These are phyloP conservation scores for Anastrepha obliqua DNA, from an alignment of 1,140 invertebrate species.

Conservation along the genomic window DNA sequence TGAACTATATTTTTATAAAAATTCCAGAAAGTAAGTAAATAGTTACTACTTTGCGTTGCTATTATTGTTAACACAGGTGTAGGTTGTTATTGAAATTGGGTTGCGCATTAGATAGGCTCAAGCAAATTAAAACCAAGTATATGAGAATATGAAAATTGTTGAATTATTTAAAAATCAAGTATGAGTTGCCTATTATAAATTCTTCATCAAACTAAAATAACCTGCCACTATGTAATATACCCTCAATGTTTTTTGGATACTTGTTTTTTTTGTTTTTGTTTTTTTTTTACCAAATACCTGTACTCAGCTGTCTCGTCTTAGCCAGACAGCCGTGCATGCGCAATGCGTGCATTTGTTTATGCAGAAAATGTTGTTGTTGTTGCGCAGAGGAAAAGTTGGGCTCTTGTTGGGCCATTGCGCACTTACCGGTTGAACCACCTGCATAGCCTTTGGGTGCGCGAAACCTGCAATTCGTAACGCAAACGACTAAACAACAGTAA, in stretches of 20 bases:
- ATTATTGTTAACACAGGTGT: too few species aligned
- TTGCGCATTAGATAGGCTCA: too few species aligned
- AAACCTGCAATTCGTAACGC: not conserved
- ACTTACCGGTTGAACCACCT: constrained; percentile 54
- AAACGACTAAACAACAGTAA: constrained; percentile 8
- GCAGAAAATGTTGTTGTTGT: not conserved
- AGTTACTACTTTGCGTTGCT: too few species aligned
- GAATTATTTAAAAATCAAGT: not conserved
- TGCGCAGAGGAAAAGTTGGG: not conserved
- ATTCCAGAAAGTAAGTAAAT: too few species aligned
- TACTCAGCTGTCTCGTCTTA: constrained; percentile 14
- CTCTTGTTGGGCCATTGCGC: not conserved
- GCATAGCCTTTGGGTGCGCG: constrained; percentile 57
- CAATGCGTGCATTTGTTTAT: constrained; percentile 18
- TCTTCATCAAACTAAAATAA: not conserved
- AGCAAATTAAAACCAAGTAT: not conserved
- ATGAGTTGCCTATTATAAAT: not conserved
- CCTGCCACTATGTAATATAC: not conserved
- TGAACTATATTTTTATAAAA: too few species aligned
- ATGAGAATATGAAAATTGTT: not conserved
- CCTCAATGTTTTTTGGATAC: not conserved
- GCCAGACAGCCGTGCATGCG: constrained; percentile 28
- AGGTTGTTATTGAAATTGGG: too few species aligned
- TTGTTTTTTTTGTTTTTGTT: not conserved
- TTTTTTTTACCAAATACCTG: not conserved